Conservation (phyloP, 2,113 vertebrate genomes). For the Mionectes macconnelli region DNA sequence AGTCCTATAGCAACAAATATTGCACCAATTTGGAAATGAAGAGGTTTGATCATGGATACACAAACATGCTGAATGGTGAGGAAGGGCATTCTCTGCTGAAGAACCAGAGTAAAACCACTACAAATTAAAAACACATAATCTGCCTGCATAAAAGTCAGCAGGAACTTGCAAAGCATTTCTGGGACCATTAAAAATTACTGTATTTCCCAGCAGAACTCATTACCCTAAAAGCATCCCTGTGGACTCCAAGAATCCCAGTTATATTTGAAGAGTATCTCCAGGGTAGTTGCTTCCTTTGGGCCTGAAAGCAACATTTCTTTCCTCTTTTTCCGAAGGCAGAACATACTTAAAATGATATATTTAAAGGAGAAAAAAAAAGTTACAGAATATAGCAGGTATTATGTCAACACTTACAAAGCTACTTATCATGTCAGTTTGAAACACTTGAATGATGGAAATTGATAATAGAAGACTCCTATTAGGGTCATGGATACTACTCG, state of each 20-base stretch:
- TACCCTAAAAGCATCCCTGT: neutral
- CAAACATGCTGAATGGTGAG: neutral
- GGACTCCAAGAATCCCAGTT: neutral
- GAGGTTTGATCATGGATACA: neutral
- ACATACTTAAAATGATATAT: neutral
- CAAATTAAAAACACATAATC: slow-evolving; percentile 3
- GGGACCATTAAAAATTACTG: neutral
- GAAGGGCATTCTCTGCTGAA: neutral
- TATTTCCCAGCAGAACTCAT: neutral
- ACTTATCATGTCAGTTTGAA: neutral
- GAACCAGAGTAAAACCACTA: neutral
- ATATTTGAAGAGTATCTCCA: neutral
- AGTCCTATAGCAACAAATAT: neutral
- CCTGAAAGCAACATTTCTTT: neutral
- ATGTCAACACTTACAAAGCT: neutral
- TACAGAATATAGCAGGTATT: neutral
- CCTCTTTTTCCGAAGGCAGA: neutral
- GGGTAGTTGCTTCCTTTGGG: neutral
- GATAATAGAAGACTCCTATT: neutral
- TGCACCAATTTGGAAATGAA: neutral
- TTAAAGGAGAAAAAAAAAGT: neutral
- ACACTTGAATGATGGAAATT: neutral
- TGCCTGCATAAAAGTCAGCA: neutral
- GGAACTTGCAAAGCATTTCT: neutral
- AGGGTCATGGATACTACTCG: neutral